These are phyloP conservation scores for Theonella swinhoei DNA, from an alignment of 37 sponge, comb jelly and placozoan genomes.

Conservation along the genomic window DNA sequence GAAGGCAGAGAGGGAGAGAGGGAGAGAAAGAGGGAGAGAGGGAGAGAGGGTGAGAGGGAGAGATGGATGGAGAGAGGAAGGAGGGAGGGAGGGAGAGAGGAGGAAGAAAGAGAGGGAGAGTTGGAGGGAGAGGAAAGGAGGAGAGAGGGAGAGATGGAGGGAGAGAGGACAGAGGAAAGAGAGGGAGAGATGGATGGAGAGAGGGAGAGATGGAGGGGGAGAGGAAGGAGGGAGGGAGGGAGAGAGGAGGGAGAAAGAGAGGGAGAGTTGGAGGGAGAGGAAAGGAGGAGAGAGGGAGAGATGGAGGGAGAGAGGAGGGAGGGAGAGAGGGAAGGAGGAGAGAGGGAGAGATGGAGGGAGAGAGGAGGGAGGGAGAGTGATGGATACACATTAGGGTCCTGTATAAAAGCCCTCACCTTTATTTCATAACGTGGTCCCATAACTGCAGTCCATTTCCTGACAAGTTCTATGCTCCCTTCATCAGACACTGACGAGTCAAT, in stretches of 20 bases:
- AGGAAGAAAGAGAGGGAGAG: neutral
- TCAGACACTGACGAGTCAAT: neutral
- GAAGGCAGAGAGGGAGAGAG: neutral
- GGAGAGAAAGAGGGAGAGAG: neutral
- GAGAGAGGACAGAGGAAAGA: neutral
- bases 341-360: too few relatives aligned
- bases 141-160: neutral
- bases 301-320: neutral
- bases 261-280: neutral
- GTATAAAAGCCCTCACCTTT: too few relatives aligned
- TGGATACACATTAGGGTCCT: too few relatives aligned
- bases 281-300: neutral
- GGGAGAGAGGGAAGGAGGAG: neutral
- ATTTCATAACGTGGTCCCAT: constrained; percentile 36
- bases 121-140: neutral
- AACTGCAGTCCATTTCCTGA: constrained; percentile 31
- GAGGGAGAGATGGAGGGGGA: neutral
- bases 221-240: neutral
- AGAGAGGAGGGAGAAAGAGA: too few relatives aligned
- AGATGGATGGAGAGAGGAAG: too few relatives aligned
- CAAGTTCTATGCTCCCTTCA: neutral
- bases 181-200: neutral
- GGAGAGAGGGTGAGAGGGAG: too few relatives aligned
- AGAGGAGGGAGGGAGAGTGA: too few relatives aligned
- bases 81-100: neutral